Percentiles rank a stretch among this genome's conserved stretches.
Conservation (phyloP, 1,140 invertebrate genomes). For the fruit fly (Drosophila melanogaster) region Release_6_plus_ISO1_MT NT_037436.4:4145001-4145500, state of each 20-base stretch:
- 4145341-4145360: constrained; percentile 8
- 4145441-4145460: constrained; percentile 95
- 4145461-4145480: constrained; percentile 88
- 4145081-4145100: neutral
- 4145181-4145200: constrained; percentile 87
- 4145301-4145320: constrained; percentile 81
- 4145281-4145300: constrained; percentile 87
- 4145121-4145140: constrained; percentile 91
- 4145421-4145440: constrained; percentile 89
- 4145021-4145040: constrained; percentile 19
- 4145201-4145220: constrained; percentile 84
- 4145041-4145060: neutral
- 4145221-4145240: constrained; percentile 87
- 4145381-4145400: neutral
- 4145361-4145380: neutral
- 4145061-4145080: neutral
- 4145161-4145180: constrained; percentile 84
- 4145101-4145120: constrained; percentile 77
- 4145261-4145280: constrained; percentile 87
- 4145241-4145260: constrained; percentile 90
- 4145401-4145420: constrained; percentile 76
- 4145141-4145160: constrained; percentile 83
- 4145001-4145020: constrained; percentile 91
- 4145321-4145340: constrained; percentile 58
- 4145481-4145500: constrained; percentile 54